phyloP scores from a whole-genome alignment of 2,113 vertebrate species.

The Seriola dumerili region DNA sequence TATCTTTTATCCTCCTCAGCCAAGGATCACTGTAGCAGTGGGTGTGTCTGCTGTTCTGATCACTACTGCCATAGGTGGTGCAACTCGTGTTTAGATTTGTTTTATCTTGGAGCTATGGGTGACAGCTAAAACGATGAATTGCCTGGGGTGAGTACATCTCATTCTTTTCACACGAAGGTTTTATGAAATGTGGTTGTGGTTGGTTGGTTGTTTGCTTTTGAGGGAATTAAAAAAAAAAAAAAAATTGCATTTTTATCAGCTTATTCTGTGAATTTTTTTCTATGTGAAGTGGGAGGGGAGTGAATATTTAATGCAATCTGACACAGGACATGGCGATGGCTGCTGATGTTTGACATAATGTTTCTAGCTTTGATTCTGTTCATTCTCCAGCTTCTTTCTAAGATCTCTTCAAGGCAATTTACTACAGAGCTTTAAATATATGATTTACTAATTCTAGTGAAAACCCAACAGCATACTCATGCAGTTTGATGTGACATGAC shows the following conservation, averaged over 20 bases:
- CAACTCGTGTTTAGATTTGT: slow-evolving; percentile 22
- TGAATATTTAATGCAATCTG: slow-evolving; percentile 17
- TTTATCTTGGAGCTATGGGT: slow-evolving; percentile 68
- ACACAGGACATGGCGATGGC: neutral
- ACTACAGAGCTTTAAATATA: neutral
- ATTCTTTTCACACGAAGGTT: neutral
- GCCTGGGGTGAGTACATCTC: slow-evolving; percentile 88
- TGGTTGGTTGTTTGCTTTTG: slow-evolving; percentile 5
- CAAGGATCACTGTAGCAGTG: slow-evolving; percentile 26
- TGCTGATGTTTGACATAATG: neutral
- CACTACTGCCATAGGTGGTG: slow-evolving; percentile 15
- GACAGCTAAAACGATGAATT: slow-evolving; percentile 86
- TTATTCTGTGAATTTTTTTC: too few relatives aligned
- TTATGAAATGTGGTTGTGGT: neutral
- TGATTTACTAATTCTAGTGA: neutral
- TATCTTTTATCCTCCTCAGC: slow-evolving; percentile 29
- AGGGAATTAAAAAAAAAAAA: neutral
- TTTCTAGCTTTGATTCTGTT: neutral
- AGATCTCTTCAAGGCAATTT: slow-evolving; percentile 5
- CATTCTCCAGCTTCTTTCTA: neutral
- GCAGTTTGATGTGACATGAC: neutral
- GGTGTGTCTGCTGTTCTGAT: slow-evolving; percentile 17
- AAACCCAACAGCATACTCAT: neutral
- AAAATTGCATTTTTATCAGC: too few relatives aligned
- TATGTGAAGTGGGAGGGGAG: slow-evolving; percentile 1